Percentiles rank a stretch among this genome's conserved stretches.
Evolutionary conservation across 64 coral and sea anemone species (phyloP).

Genomic region (Platygyra sinensis): DNA sequence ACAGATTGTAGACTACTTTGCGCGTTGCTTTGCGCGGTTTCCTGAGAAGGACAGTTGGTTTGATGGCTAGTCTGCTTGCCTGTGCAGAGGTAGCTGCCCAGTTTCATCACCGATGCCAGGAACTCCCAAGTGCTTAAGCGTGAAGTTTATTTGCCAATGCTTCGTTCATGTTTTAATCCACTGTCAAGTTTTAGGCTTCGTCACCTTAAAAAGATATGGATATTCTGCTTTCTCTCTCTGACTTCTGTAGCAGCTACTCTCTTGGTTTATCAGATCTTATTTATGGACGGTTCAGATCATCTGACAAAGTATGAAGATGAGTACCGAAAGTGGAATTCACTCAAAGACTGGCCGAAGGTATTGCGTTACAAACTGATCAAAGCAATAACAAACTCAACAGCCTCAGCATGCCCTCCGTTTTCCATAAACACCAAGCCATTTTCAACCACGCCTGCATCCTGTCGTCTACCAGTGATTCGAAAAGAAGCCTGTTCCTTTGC

Average conservation of each 20-base stretch:
- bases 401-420: neutral
- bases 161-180: neutral
- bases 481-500: conserved; percentile 10
- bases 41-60: neutral
- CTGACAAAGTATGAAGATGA: neutral
- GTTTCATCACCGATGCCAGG: neutral
- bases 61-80: neutral
- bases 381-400: neutral
- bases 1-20: neutral
- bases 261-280: conserved; percentile 15
- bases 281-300: conserved; percentile 18
- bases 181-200: neutral
- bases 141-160: neutral
- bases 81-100: neutral
- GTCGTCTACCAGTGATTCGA: conserved; percentile 8
- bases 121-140: neutral
- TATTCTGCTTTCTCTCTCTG: neutral
- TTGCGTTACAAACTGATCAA: conserved; percentile 17
- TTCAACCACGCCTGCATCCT: neutral
- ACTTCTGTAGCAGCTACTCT: neutral
- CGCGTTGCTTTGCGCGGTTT: neutral
- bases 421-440: neutral
- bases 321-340: conserved; percentile 12
- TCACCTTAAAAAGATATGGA: neutral
- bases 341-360: neutral